These are phyloP conservation scores for Enteromius afrohamiltoni DNA, from an alignment of 2,797 vertebrate genomes.

Conservation along the genomic window DNA sequence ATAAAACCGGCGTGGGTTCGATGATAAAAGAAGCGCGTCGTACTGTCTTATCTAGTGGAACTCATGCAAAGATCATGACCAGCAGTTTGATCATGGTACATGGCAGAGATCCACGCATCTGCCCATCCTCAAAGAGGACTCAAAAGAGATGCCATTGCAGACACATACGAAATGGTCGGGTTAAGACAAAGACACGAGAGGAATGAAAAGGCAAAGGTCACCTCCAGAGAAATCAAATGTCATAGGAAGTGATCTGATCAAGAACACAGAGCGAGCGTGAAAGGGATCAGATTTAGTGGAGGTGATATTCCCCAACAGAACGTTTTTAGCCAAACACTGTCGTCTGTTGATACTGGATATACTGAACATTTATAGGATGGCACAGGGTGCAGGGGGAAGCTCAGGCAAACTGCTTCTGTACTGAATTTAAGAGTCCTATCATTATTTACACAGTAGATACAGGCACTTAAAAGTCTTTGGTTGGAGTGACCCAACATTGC, in stretches of 20 bases:
- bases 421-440: constrained; percentile 80
- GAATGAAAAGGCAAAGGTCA: constrained; percentile 24
- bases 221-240: neutral
- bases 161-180: neutral
- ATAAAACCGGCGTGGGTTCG: constrained; percentile 5
- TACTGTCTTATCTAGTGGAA: constrained; percentile 10
- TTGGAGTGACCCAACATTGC: constrained; percentile 98
- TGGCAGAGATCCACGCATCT: neutral
- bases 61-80: neutral
- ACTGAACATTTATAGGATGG: constrained; percentile 54
- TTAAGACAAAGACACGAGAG: constrained; percentile 35
- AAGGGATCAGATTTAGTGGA: constrained; percentile 4
- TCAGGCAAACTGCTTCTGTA: constrained; percentile 76
- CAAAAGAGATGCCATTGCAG: constrained; percentile 6
- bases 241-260: constrained; percentile 1
- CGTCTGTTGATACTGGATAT: constrained; percentile 60
- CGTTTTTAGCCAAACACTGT: constrained; percentile 33
- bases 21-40: neutral
- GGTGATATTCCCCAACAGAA: constrained; percentile 35
- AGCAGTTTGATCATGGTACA: neutral
- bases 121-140: constrained; percentile 1
- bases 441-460: constrained; percentile 98
- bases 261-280: constrained; percentile 2
- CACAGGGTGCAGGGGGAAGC: constrained; percentile 64
- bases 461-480: constrained; percentile 99